Conservation (phyloP, 1,140 invertebrate genomes). For the Drosophila tsacasi region DNA sequence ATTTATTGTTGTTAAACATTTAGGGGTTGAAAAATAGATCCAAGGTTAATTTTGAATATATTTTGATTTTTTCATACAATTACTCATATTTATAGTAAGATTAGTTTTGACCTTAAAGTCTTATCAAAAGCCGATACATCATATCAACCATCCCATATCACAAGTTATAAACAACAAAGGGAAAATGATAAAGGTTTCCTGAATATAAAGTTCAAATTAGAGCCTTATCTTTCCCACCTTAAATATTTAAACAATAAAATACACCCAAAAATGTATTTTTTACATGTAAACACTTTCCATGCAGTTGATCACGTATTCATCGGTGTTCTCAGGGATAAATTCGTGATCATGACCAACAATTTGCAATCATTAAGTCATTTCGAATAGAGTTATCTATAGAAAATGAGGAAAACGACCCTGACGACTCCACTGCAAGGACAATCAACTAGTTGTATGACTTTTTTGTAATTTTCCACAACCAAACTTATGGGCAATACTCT, state of each 20-base stretch:
- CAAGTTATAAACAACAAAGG: constrained; percentile 9
- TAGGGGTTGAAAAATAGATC: background rate
- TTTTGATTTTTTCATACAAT: background rate
- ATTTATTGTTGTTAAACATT: background rate
- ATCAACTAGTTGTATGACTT: background rate
- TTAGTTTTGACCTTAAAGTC: constrained; percentile 6
- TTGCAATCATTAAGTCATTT: constrained; percentile 15
- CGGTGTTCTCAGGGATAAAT: constrained; percentile 8
- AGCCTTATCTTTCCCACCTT: background rate
- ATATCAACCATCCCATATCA: background rate
- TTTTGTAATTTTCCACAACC: constrained; percentile 22
- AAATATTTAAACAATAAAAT: constrained; percentile 2
- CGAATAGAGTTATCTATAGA: background rate
- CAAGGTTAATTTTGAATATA: background rate
- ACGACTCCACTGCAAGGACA: constrained; percentile 29
- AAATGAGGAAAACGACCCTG: constrained; percentile 8
- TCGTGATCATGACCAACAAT: background rate
- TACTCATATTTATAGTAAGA: background rate
- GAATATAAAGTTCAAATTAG: background rate
- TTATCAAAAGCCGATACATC: constrained; percentile 21
- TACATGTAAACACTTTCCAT: constrained; percentile 19
- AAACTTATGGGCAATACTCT: background rate
- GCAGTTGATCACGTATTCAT: constrained; percentile 39
- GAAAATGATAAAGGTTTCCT: background rate
- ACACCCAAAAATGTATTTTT: background rate